Conservation (phyloP, 37 sponge, comb jelly and placozoan genomes). For the Mnemiopsis leidyi region DNA sequence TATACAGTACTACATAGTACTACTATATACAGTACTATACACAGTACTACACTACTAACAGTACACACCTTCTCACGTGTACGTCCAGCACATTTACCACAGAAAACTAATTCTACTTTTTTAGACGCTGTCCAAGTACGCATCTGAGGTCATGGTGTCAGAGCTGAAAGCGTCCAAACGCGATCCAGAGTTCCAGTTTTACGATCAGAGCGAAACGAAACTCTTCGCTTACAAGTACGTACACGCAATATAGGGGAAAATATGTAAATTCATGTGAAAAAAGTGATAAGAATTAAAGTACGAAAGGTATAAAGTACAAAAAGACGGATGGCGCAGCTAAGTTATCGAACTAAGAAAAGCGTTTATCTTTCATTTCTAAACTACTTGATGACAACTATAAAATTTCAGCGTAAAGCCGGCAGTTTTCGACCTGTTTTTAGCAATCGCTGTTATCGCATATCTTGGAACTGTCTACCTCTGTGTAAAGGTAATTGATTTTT, state of each 20-base stretch:
- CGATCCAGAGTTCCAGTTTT: constrained; percentile 84
- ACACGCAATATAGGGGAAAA: too few species aligned
- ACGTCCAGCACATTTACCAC: too few species aligned
- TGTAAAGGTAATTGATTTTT: constrained; percentile 70
- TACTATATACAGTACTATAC: too few species aligned
- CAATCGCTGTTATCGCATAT: constrained; percentile 77
- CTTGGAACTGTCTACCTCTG: constrained; percentile 72
- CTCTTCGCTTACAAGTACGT: constrained; percentile 82
- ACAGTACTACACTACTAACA: too few species aligned
- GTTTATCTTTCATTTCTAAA: neutral
- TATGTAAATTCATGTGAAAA: too few species aligned
- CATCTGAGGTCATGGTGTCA: constrained; percentile 26
- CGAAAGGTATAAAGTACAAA: too few species aligned
- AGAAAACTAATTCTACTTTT: neutral
- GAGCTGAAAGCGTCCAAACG: constrained; percentile 66
- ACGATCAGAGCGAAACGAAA: constrained; percentile 69
- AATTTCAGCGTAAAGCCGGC: constrained; percentile 87
- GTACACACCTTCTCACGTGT: too few species aligned
- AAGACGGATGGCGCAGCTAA: too few species aligned
- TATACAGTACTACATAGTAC: too few species aligned
- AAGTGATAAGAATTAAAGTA: too few species aligned
- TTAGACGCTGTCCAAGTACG: constrained; percentile 35
- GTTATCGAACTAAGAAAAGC: too few species aligned
- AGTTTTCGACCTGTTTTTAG: constrained; percentile 89
- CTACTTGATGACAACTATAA: neutral